These are phyloP conservation scores for Mustela lutreola DNA, from an alignment of 2,113 vertebrate species.

Conservation along the genomic window DNA sequence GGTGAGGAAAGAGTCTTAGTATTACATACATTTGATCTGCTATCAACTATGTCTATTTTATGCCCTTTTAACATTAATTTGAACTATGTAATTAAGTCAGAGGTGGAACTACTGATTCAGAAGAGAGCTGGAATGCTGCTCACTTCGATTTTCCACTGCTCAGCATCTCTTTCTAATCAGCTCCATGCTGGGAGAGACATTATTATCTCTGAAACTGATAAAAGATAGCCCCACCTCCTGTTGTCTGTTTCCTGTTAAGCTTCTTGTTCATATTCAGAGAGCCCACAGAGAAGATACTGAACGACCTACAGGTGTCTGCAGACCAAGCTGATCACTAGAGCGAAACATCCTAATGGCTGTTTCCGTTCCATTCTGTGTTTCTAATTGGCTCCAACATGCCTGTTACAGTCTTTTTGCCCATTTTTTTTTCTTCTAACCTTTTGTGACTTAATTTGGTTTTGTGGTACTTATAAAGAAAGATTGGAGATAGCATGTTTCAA, in stretches of 20 bases:
- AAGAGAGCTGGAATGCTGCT: background rate
- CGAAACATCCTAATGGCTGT: background rate
- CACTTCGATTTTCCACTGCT: background rate
- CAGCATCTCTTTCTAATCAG: background rate
- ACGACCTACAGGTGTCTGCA: background rate
- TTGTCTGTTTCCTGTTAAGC: background rate
- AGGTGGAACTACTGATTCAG: background rate
- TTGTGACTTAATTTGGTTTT: background rate
- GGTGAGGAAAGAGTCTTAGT: background rate
- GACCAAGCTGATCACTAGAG: background rate
- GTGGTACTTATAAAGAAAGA: background rate
- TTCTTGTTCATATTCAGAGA: background rate
- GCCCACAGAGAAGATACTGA: background rate
- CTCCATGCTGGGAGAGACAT: background rate
- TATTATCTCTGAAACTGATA: background rate
- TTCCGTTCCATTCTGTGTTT: background rate
- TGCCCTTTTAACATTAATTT: conserved; percentile 5
- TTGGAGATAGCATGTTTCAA: background rate
- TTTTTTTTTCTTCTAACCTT: background rate
- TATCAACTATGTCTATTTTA: background rate
- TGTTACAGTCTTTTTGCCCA: background rate
- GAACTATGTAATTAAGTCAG: background rate
- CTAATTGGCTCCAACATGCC: background rate
- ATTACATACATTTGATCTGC: background rate
- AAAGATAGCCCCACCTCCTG: background rate